Evolutionary conservation across 2,797 vertebrate genomes (phyloP), one percentile per base, ranked within the genome.

Genomic region (Myotis myotis): DNA sequence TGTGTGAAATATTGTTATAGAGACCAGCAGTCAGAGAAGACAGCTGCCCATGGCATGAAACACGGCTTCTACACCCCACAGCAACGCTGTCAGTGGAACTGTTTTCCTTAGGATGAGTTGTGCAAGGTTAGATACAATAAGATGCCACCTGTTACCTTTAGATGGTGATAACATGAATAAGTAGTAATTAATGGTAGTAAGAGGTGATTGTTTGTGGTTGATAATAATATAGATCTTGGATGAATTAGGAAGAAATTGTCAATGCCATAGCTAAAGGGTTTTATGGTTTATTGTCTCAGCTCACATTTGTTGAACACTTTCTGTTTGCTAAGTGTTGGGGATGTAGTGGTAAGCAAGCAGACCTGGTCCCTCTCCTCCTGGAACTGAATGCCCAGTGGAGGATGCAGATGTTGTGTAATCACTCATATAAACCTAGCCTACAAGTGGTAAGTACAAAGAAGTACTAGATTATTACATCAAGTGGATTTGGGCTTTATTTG

Each of bases 131-230:
- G 85, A 75, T 95, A 90, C 10, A 55, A 6, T 64, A 64, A 76
- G 33, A 74, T 92, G 17, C 22, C 33, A 62, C 68, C 51, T 89
- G 3, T 38, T 94, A 41, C 44, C 60, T 89, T 89, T 89, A 93
- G 38, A 57, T 87, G 28, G 36, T 91, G 44, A 49, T 79, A 91
- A 51, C 95, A 75, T 83, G 22, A 94, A 19, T 71, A 57, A 93
- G 83, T 86, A 70, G 49, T 94, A 87, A 62, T 84, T 76, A 90
- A 16, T 96, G n/a, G 41, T 64, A 92, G 38, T 87, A 87, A 93
- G 36, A 87, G 51, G 6, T 89, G 47, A 90, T 68, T 93, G 66
- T 88, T 93, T 92, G 49, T 60, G 1, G 3, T 80, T 87, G 7
- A 53, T 80, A 60, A n/a, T 87, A 75, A 60, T 90, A 55, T 49